A percentile compares a stretch with the other conserved stretches of the same genome.
Conservation (phyloP, 2,113 vertebrate species). For the Raja brachyura region DNA sequence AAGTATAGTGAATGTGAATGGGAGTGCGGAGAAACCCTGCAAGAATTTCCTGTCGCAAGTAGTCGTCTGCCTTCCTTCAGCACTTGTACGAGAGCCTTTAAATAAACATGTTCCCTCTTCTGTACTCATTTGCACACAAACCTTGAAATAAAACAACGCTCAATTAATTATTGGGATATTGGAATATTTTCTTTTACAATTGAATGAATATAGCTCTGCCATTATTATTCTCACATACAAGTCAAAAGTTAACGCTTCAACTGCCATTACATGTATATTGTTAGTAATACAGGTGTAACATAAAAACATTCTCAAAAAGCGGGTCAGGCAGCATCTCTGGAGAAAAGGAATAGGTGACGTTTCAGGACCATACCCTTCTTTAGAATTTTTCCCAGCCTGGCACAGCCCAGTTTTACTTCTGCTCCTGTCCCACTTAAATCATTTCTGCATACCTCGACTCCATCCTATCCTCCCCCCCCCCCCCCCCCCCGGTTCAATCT, state of each 20-base stretch:
- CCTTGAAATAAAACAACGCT: slow-evolving; percentile 18
- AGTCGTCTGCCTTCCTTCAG: background rate
- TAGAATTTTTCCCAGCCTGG: too few relatives aligned
- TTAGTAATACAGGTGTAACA: too few relatives aligned
- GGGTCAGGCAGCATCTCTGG: too few relatives aligned
- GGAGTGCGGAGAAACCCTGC: slow-evolving; percentile 44
- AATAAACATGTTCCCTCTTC: slow-evolving; percentile 67
- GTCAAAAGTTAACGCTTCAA: background rate
- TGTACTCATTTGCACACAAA: slow-evolving; percentile 61
- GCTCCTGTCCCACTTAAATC: too few relatives aligned
- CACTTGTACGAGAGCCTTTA: slow-evolving; percentile 26
- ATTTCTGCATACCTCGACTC: too few relatives aligned
- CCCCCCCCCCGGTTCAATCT: too few relatives aligned
- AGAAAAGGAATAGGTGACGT: too few relatives aligned
- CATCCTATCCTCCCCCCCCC: too few relatives aligned
- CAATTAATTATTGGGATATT: slow-evolving; percentile 56
- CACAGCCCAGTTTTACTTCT: too few relatives aligned
- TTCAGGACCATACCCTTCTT: too few relatives aligned
- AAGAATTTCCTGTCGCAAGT: slow-evolving; percentile 46
- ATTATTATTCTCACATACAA: background rate
- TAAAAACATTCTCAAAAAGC: too few relatives aligned
- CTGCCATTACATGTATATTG: background rate
- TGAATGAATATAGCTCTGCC: background rate
- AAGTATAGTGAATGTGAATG: slow-evolving; percentile 65
- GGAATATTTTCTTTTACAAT: slow-evolving; percentile 38